Evolutionary conservation across 2,888 invertebrate species (phyloP), one percentile per base, ranked within the genome.

Genomic region (Eurois occulta): DNA sequence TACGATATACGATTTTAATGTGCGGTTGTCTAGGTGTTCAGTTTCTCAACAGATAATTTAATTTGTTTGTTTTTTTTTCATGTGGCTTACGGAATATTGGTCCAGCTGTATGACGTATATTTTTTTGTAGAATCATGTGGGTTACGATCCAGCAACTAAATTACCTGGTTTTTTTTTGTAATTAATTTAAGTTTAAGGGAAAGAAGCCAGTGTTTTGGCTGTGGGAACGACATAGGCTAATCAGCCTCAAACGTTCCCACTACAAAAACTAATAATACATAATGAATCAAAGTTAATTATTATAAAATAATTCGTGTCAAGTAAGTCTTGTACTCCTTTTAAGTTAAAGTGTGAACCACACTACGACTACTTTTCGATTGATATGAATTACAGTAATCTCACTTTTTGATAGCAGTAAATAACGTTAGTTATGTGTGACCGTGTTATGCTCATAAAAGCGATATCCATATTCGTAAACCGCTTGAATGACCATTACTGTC

Each of bases 1-100:
- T 77, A 70, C 73, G 64, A 72, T 72, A 48, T 77, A 38, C 64
- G 55, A 62, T 75, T 81, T 72, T 28, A 67, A 55, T 64, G 32
- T 38, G n/a, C 6, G 48, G 46, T 32, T 74, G 69, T 73, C n/a
- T 70, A 52, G 21, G 10, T 71, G 16, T 73, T 13, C 13, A 41
- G 52, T 60, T 72, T 73, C 55, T 48, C 11, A 72, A 72, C 46
- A 32, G 2, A 46, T 35, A 52, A 4, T 5, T 18, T 62, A 32
- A 18, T 7, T 69, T 77, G 60, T 66, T 72, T 62, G 38, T 60
- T 55, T 55, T 70, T 55, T 70, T 46, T 66, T 68, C 41, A 11
- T 48, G 18, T 64, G 28, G 16, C 13, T 46, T 67, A 8, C 10
- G 8, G 5, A 43, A 28, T 55, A 28, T 28, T 43, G 8, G 0